Conservation (phyloP, 2,113 vertebrate species). For the Synodontis membranacea region DNA sequence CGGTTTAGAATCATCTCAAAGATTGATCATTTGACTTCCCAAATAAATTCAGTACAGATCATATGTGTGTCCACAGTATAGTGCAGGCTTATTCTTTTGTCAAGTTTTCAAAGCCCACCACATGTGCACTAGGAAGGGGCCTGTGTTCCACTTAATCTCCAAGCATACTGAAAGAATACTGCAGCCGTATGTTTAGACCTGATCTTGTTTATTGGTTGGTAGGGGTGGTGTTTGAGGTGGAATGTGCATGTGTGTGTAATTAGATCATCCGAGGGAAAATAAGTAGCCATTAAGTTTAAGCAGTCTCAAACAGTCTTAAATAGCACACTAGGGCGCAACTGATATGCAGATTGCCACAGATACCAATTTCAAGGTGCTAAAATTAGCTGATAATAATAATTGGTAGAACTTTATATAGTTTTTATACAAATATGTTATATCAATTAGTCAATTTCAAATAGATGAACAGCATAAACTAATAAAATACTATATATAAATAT, state of each 20-base stretch:
- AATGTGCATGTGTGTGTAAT: slow-evolving; percentile 25
- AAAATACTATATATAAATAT: too few species aligned
- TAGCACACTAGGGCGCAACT: neutral
- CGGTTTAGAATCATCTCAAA: neutral
- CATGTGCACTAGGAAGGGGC: neutral
- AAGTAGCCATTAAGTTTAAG: slow-evolving; percentile 11
- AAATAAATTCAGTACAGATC: neutral
- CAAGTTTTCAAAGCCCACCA: neutral
- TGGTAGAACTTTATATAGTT: neutral
- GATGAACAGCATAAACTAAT: too few species aligned
- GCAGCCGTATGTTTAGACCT: slow-evolving; percentile 11
- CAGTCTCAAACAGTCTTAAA: slow-evolving; percentile 1
- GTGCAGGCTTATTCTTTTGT: neutral
- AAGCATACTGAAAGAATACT: neutral
- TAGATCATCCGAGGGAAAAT: slow-evolving; percentile 1
- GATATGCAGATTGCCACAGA: neutral
- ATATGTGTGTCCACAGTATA: neutral
- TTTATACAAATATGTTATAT: neutral
- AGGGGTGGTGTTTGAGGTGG: neutral
- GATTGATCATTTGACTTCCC: neutral
- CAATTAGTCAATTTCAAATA: neutral
- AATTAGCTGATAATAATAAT: neutral
- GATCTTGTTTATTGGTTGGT: neutral
- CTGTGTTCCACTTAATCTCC: neutral
- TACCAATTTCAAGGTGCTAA: neutral